A percentile compares a stretch with the other conserved stretches of the same genome.
phyloP scores from a whole-genome alignment of 2,797 vertebrate species.

The Naso thynnoides region DNA sequence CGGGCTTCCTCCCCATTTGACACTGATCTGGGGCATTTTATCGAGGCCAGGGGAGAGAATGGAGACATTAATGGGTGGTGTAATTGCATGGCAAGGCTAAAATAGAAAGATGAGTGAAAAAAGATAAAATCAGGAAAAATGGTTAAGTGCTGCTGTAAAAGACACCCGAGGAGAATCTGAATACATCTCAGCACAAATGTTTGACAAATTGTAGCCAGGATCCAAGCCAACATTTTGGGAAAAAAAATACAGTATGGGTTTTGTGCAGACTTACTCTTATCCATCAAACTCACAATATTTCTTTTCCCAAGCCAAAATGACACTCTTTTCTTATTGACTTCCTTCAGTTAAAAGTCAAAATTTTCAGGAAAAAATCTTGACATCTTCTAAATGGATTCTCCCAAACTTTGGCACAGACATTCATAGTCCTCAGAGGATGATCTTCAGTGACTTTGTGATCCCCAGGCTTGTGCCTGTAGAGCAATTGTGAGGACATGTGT shows the following conservation, averaged over 20 bases:
- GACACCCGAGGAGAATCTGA: slow-evolving; percentile 56
- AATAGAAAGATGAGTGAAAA: slow-evolving; percentile 80
- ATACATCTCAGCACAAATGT: slow-evolving; percentile 50
- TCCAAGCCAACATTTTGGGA: slow-evolving; percentile 12
- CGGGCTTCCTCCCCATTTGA: slow-evolving; percentile 62
- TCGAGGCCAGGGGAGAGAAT: slow-evolving; percentile 61
- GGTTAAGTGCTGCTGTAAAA: slow-evolving; percentile 73
- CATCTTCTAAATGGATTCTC: neutral
- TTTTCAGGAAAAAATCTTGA: neutral
- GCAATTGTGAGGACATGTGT: neutral
- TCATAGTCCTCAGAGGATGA: neutral
- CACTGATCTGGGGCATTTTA: slow-evolving; percentile 67
- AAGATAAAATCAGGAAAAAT: slow-evolving; percentile 66
- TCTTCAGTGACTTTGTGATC: neutral
- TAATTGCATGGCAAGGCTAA: slow-evolving; percentile 74
- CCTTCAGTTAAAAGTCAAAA: slow-evolving; percentile 24
- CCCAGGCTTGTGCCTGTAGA: neutral
- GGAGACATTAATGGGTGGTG: slow-evolving; percentile 69
- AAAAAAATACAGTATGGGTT: slow-evolving; percentile 4
- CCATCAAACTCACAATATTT: neutral
- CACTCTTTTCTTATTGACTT: slow-evolving; percentile 19
- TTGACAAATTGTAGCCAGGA: slow-evolving; percentile 50
- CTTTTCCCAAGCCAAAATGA: neutral
- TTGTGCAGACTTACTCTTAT: neutral
- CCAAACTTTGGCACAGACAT: too few relatives aligned